Base-by-base conservation (phyloP, 2,113 vertebrate genomes). In the Shinisaurus crocodilurus region DNA sequence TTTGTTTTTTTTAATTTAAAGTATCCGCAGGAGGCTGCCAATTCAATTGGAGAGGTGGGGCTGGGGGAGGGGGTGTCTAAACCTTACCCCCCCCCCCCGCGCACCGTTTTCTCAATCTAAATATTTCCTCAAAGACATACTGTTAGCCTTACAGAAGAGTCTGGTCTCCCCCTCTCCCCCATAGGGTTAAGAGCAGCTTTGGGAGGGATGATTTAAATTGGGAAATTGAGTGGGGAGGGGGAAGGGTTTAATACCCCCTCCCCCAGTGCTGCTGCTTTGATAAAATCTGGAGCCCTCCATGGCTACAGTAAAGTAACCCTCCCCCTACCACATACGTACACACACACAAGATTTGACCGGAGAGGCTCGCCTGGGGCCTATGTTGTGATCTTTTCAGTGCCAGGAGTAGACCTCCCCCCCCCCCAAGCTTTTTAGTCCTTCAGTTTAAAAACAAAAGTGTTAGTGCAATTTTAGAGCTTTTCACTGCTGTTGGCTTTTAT, bases 131-230 rank as follows among this genome's bases (percentile, higher is more conserved):
- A 10, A 5, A 57, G 48, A 37, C 2, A 6, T n/a, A n/a, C 7
- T 57, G 15, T 18, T 87, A 29, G 1, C 85, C 48, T 6, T 15
- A 15, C 20, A 7, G 32, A 57, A 40, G 40, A 29, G 5, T 63
- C 23, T 29, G 0, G 27, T 43, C 1, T 43, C 15, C 29, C 20
- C n/a, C 6, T 9, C 23, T 2, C 32, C 9, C 69, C 16, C 10
- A 27, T 2, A 0, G 12, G 37, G 2, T 18, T 76, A 29, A 5
- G n/a, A 32, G 34, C 54, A 63, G 25, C n/a, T 43, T 76, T 37
- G n/a, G 34, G n/a, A 60, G 16, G 12, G 25, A n/a, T 23, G n/a
- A 34, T 81, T 54, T 32, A 60, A 16, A 40, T 60, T 34, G 0
- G 5, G 0, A 32, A 34, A 32, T 45, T 54, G 23, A 9, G 34